phyloP scores from a whole-genome alignment of 2,113 vertebrate species.

The Pipa parva region DNA sequence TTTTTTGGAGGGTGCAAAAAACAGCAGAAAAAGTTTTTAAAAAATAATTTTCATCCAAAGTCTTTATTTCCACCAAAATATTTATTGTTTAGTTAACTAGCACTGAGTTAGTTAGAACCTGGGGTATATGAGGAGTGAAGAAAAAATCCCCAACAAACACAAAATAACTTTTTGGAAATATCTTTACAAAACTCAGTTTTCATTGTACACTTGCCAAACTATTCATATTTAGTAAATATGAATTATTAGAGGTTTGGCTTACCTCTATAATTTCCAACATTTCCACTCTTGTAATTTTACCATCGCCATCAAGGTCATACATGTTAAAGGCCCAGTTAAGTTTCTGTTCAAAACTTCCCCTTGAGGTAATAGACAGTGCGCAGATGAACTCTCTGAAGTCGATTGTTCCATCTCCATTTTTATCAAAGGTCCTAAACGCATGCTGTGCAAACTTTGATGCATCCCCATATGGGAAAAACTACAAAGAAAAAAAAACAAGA shows the following conservation, averaged over 20 bases:
- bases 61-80: too few species aligned
- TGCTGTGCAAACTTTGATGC: constrained; percentile 98
- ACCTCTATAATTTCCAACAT: constrained; percentile 99
- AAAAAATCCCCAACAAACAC: too few species aligned
- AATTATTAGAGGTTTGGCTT: constrained; percentile 36
- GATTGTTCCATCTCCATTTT: constrained; percentile 93
- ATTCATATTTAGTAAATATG: too few species aligned
- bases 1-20: too few species aligned
- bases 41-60: too few species aligned
- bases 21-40: too few species aligned
- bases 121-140: too few species aligned
- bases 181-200: too few species aligned
- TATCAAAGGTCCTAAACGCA: constrained; percentile 96
- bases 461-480: constrained; percentile 97
- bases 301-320: constrained; percentile 95
- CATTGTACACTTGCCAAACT: too few species aligned
- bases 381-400: constrained; percentile 99
- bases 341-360: constrained; percentile 97
- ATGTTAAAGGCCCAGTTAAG: constrained; percentile 99
- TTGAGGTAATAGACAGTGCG: constrained; percentile 92
- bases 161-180: too few species aligned
- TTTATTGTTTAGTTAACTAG: too few species aligned
- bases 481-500: constrained; percentile 39
- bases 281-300: constrained; percentile 96
- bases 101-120: too few species aligned